A percentile compares a stretch with the other conserved stretches of the same genome.
phyloP scores from a whole-genome alignment of 2,113 vertebrate genomes.

The Cathartes aura region DNA sequence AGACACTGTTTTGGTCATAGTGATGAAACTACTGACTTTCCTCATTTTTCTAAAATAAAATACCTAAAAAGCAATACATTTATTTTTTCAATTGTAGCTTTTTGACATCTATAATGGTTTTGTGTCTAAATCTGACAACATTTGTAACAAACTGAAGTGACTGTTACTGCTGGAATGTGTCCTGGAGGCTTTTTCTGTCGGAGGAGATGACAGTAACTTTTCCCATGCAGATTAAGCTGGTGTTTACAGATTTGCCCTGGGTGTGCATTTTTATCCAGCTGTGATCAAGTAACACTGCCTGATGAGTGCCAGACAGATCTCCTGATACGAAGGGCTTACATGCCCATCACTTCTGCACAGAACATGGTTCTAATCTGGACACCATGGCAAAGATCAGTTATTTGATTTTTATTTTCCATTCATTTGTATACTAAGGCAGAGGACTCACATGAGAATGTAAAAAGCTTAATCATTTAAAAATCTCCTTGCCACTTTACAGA shows the following conservation, averaged over 20 bases:
- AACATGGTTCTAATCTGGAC: constrained; percentile 22
- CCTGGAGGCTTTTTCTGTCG: constrained; percentile 88
- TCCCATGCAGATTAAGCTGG: constrained; percentile 93
- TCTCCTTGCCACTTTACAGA: background rate
- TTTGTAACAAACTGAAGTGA: constrained; percentile 80
- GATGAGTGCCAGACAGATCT: constrained; percentile 86
- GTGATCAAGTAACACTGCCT: constrained; percentile 83
- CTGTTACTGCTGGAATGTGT: constrained; percentile 80
- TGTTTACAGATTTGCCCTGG: constrained; percentile 94
- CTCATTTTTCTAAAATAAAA: constrained; percentile 37
- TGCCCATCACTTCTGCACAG: constrained; percentile 58
- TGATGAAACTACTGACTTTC: background rate
- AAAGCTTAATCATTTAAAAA: background rate
- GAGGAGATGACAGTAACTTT: constrained; percentile 88
- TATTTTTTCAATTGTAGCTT: constrained; percentile 49
- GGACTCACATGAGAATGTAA: background rate
- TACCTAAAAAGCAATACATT: constrained; percentile 19
- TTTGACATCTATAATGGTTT: constrained; percentile 87
- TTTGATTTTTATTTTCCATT: background rate
- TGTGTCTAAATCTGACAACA: constrained; percentile 84
- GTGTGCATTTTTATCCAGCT: constrained; percentile 86
- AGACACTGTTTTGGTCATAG: background rate
- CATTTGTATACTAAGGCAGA: background rate
- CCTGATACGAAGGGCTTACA: constrained; percentile 71
- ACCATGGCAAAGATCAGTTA: background rate